Base-by-base conservation (phyloP, 2,888 invertebrate genomes). In the Willowsia nigromaculata region DNA sequence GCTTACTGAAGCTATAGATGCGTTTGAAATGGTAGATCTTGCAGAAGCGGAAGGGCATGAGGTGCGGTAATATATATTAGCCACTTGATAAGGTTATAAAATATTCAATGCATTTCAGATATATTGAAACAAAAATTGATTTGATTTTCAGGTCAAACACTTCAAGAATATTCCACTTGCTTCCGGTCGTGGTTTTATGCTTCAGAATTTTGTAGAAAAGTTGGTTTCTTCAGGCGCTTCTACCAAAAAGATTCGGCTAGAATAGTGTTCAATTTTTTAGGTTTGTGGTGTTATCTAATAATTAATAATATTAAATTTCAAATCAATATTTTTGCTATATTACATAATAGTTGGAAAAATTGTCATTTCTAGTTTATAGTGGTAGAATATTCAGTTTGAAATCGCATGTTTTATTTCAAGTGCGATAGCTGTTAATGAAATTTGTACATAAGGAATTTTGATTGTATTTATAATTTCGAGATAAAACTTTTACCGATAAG, bases 11-110 rank as follows among this genome's bases (percentile, higher is more conserved):
- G 53, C 37, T 7, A 30, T 65, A 9, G 33, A 65, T 68, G 88
- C 83, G 2, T 84, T 65, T 37, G 0, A 15, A 13, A 74, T 88
- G 33, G 22, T 88, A 6, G 88, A 88, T 83, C 65, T 83, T 27
- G 88, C 83, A 11, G 83, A 83, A 59, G n/a, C 83, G 22, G 88
- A 88, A 40, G 88, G 88, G 0, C 88, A 88, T 33, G 43, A 15
- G 62, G 88, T 88, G 65, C 2, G 25, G 27, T 11, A 2, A 37
- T 37, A 37, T 6, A 37, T 37, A 37, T 4, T 37, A 37, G 9
- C 9, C 50, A 15, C 7, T 50, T 11, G 50, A 3, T 50, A n/a
- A 11, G n/a, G 5, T 3, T 50, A 50, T 37, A 37, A 37, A 4
- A 37, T 37, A 13, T 9, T 50, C 7, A 6, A 6, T 50, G 50